phyloP scores from a whole-genome alignment of 2,888 invertebrate species.

The Bruchidius siliquastri region DNA sequence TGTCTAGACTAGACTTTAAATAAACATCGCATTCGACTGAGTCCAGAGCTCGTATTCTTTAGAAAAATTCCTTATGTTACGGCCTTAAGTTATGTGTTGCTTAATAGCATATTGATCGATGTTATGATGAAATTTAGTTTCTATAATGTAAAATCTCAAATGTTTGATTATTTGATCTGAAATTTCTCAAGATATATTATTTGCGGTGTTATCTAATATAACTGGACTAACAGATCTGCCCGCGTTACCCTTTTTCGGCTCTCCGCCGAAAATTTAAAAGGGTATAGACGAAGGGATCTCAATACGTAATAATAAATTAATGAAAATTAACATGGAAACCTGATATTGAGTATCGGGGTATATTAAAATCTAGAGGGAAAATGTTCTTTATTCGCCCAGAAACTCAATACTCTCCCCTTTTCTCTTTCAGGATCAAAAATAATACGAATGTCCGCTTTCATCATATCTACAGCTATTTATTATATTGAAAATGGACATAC shows the following conservation, averaged over 20 bases:
- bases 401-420: not conserved
- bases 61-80: no score
- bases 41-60: no score
- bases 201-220: not conserved
- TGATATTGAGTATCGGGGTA: slow-evolving; percentile 12
- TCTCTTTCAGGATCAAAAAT: not conserved
- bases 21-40: no score
- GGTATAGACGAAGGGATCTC: slow-evolving; percentile 28
- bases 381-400: not conserved
- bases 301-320: slow-evolving; percentile 39
- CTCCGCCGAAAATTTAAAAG: slow-evolving; percentile 21
- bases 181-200: no score
- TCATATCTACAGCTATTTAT: not conserved
- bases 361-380: not conserved
- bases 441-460: not conserved
- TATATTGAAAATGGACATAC: not conserved
- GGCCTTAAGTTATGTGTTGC: no score
- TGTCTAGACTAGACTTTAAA: no score
- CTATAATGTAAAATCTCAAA: no score
- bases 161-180: no score
- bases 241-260: slow-evolving; percentile 16
- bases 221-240: not conserved
- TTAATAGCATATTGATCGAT: no score
- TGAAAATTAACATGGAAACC: slow-evolving; percentile 23
- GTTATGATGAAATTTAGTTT: no score